phyloP scores from a whole-genome alignment of 2,888 invertebrate species.

The Trichogramma evanescens region DNA sequence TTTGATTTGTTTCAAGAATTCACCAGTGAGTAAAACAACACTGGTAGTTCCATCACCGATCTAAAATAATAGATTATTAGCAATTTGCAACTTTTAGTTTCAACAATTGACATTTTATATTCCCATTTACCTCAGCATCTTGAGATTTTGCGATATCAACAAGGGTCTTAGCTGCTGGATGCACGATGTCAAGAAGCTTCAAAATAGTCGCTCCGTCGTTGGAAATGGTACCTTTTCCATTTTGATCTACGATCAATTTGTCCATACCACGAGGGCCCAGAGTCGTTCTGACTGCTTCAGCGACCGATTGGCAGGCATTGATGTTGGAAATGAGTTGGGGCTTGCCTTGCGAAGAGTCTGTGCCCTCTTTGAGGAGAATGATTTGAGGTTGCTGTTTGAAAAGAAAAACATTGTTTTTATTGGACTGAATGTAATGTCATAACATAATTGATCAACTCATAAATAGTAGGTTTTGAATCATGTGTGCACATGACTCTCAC shows the following conservation, averaged over 20 bases:
- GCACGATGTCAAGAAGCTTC: constrained; percentile 94
- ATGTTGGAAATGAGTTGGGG: constrained; percentile 94
- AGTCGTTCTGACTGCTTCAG: constrained; percentile 95
- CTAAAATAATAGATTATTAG: constrained; percentile 46
- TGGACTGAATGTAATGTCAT: too few relatives aligned
- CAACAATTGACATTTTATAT: constrained; percentile 25
- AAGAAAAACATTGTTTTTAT: background rate
- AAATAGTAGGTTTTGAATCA: too few relatives aligned
- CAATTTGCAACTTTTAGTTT: constrained; percentile 28
- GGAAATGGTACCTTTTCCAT: constrained; percentile 91
- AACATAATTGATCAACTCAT: too few relatives aligned
- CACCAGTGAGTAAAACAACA: constrained; percentile 91
- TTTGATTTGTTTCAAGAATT: constrained; percentile 90
- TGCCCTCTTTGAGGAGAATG: constrained; percentile 93
- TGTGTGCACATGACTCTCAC: background rate
- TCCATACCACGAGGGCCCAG: constrained; percentile 99
- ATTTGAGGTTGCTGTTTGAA: constrained; percentile 88
- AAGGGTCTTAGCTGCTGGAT: constrained; percentile 95
- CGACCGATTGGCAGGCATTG: constrained; percentile 91
- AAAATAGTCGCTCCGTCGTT: constrained; percentile 99
- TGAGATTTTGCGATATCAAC: constrained; percentile 99
- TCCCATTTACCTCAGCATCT: constrained; percentile 78
- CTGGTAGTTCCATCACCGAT: constrained; percentile 99
- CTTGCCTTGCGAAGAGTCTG: constrained; percentile 92
- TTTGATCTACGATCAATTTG: constrained; percentile 87